A percentile compares a stretch with the other conserved stretches of the same genome.
Evolutionary conservation across 2,888 invertebrate genomes (phyloP).

Genomic region (Anodontia alba): DNA sequence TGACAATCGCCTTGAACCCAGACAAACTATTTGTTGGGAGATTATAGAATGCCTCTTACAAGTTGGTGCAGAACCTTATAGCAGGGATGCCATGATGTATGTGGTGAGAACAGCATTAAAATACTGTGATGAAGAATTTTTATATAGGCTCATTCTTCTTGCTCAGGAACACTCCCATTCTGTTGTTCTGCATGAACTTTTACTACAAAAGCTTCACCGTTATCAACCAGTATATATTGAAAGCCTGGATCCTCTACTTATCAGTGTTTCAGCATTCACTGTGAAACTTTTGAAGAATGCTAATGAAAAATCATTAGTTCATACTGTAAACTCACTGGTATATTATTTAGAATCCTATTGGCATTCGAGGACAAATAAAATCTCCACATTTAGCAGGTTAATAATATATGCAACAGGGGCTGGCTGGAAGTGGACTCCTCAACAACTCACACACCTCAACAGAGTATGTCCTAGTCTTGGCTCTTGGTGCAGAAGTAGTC

Average conservation of each 20-base stretch:
- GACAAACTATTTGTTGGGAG: constrained; percentile 76
- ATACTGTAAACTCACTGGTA: constrained; percentile 68
- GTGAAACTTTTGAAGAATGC: constrained; percentile 70
- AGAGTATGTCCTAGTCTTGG: constrained; percentile 64
- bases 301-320: constrained; percentile 53
- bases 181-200: constrained; percentile 67
- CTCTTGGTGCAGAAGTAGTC: constrained; percentile 65
- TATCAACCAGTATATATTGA: constrained; percentile 76
- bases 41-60: constrained; percentile 72
- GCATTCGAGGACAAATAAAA: constrained; percentile 63
- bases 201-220: constrained; percentile 74
- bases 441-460: constrained; percentile 64
- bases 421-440: constrained; percentile 72
- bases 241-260: constrained; percentile 70
- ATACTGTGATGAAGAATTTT: constrained; percentile 69
- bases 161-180: constrained; percentile 67
- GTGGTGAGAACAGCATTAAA: constrained; percentile 76
- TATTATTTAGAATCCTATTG: constrained; percentile 77
- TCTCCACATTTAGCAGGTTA: constrained; percentile 62
- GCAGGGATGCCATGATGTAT: constrained; percentile 78
- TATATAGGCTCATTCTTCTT: constrained; percentile 67
- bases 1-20: constrained; percentile 73
- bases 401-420: constrained; percentile 71
- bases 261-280: constrained; percentile 69
- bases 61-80: constrained; percentile 72